Evolutionary conservation across 2,797 vertebrate species (phyloP).

Genomic region (Cephalopachus bancanus): DNA sequence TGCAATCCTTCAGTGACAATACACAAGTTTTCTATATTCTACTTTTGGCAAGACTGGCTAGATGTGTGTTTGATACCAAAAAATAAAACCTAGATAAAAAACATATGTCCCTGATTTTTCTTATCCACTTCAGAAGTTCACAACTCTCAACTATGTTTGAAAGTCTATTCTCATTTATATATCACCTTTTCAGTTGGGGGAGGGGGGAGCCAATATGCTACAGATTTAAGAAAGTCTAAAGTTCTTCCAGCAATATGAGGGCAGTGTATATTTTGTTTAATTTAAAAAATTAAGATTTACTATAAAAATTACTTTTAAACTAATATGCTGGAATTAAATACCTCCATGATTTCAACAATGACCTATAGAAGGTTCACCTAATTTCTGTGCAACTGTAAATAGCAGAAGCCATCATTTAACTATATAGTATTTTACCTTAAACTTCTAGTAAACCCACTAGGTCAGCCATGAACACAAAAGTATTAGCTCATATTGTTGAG

Average conservation of each 20-base stretch:
- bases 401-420: not conserved
- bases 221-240: not conserved
- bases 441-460: not conserved
- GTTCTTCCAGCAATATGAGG: not conserved
- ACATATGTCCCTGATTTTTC: not conserved
- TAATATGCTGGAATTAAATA: not conserved
- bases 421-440: not conserved
- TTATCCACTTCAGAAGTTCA: not conserved
- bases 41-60: not conserved
- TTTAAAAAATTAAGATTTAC: not conserved
- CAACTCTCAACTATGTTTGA: not conserved
- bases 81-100: slow-evolving; percentile 21
- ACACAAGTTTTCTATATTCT: not conserved
- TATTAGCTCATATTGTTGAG: not conserved
- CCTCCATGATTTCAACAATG: slow-evolving; percentile 17
- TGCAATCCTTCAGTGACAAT: not conserved
- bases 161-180: not conserved
- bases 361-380: not conserved
- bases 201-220: not conserved
- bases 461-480: not conserved
- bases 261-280: not conserved
- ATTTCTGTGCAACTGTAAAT: slow-evolving; percentile 18
- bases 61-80: not conserved
- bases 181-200: not conserved
- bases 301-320: slow-evolving; percentile 32